Base-by-base conservation (phyloP, 2,888 invertebrate genomes). In the Entomobrya multifasciata region DNA sequence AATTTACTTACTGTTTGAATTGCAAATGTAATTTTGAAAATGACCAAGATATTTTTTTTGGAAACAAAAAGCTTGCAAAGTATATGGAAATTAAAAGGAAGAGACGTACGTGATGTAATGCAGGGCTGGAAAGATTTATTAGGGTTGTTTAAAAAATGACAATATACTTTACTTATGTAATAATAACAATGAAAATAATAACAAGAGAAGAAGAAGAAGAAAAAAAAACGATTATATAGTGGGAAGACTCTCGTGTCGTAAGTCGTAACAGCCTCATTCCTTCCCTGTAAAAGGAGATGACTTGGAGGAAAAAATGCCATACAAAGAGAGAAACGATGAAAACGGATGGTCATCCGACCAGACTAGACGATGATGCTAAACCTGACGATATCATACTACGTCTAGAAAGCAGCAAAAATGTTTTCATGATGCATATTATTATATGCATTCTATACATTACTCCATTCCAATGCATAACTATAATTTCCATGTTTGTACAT, bases 281-380 rank as follows among this genome's bases (percentile, higher is more conserved):
- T 74, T 62, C 74, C 72, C 74, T n/a, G 55, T 44, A 83, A 83
- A 83, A 83, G 83, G 83, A 83, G 83, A 76, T 83, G 83, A 62
- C 76, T 76, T 76, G 76, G 47, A 83, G 62, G 65, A 83, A 83
- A 83, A 76, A 47, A 67, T 65, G 60, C 76, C 76, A 76, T 76
- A 65, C 65, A 80, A 80, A 80, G 65, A 67, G 80, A n/a, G n/a
- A 67, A 80, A 80, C 52, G 76, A 76, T 76, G 76, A 57, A 57
- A 76, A 76, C 76, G 76, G 76, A 76, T 76, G 76, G 55, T n/a
- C n/a, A n/a, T n/a, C n/a, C n/a, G n/a, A n/a, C n/a, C n/a, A n/a
- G n/a, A n/a, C n/a, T n/a, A n/a, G 49, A 27, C 49, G 52, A 17
- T 27, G 27, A 52, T 52, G 67, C n/a, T n/a, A n/a, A n/a, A n/a